Base-by-base conservation (phyloP, 2,113 vertebrate species). In the Dolichallabes microphthalmus region DNA sequence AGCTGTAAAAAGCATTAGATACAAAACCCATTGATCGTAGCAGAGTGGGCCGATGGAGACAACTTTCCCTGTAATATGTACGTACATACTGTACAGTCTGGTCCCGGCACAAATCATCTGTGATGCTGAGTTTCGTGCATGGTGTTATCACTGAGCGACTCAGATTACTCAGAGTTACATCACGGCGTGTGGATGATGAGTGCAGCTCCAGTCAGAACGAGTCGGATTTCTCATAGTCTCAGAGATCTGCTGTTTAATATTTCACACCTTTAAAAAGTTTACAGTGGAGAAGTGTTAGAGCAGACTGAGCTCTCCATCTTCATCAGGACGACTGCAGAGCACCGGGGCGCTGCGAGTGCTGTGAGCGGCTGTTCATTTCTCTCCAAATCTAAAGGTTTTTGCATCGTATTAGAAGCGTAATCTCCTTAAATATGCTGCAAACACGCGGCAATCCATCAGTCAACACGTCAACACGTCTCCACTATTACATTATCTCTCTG, bases 91-190 rank as follows among this genome's bases (percentile, higher is more conserved):
- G 27, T 68, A 13, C 80, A 82, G 27, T 68, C 80, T 30, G 57
- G 45, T 61, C 57, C 69, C 55, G 27, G 15, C 27, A n/a, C n/a
- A 85, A 58, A 68, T 80, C 32, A 15, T 53, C 35, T 17, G 45
- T 52, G 57, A 86, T 5, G 19, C 19, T 39, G 20, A 12, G 1
- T 12, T 73, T 66, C 45, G 76, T 76, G 80, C 15, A 68, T 58
- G 58, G 80, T 27, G 30, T 82, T 78, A 55, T 58, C 39, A 53
- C 64, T 10, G 20, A 27, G 69, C 75, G 63, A 87, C 55, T 84
- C 71, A 20, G 53, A 82, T 74, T 82, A 75, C 30, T 82, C 52
- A 63, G 75, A 52, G 76, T 45, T n/a, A 81, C 22, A 27, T 61
- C 68, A 61, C 12, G 32, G 27, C 10, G 39, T 74, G 68, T 74